Evolutionary conservation across 2,797 vertebrate genomes (phyloP).

Genomic region (Melanotaenia parkinsoni): DNA sequence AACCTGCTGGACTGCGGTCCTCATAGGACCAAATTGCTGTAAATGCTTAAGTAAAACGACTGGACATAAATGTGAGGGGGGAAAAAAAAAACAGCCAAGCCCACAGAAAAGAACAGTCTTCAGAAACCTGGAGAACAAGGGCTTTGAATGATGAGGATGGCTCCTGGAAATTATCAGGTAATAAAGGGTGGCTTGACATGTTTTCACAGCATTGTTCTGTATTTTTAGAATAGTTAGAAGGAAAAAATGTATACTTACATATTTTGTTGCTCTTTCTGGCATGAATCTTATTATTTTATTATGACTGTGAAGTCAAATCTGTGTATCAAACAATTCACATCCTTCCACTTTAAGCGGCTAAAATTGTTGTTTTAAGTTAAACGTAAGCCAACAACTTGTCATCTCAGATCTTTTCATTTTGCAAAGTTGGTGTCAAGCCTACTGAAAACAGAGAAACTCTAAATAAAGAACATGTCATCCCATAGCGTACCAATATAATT

Average conservation of each 20-base stretch:
- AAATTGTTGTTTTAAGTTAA: constrained; percentile 18
- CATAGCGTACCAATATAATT: constrained; percentile 35
- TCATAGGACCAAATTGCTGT: too few species aligned
- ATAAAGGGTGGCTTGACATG: neutral
- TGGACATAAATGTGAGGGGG: too few species aligned
- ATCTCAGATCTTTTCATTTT: constrained; percentile 2
- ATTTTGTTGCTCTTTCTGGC: neutral
- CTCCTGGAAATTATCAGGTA: neutral
- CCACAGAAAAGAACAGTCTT: neutral
- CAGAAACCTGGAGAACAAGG: neutral
- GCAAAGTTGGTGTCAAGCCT: constrained; percentile 13
- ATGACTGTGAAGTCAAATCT: neutral
- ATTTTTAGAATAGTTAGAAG: neutral
- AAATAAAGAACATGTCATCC: constrained; percentile 33
- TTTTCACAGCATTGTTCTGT: neutral
- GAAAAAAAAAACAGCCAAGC: too few species aligned
- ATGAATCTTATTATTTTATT: neutral
- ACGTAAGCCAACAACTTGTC: constrained; percentile 3
- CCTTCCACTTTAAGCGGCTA: constrained; percentile 1
- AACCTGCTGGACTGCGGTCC: too few species aligned
- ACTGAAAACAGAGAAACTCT: constrained; percentile 42
- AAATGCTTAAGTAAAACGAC: too few species aligned
- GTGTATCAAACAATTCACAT: neutral
- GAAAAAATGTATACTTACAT: neutral
- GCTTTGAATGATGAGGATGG: neutral